These are phyloP conservation scores for Neoseiulus cucumeris DNA, from an alignment of 1,140 invertebrate species.

Conservation along the genomic window DNA sequence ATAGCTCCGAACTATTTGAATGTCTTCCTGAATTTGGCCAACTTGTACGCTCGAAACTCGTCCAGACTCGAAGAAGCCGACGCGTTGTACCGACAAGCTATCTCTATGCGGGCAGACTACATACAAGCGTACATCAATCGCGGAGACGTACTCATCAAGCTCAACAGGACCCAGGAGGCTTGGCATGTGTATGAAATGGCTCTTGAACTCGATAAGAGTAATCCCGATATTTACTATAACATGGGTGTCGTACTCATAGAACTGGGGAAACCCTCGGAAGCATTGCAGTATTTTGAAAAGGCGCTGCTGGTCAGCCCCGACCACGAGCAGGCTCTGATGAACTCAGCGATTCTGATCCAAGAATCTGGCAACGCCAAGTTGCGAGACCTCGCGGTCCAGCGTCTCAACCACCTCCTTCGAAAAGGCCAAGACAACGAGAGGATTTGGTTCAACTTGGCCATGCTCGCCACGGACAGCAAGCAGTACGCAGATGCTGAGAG, in stretches of 20 bases:
- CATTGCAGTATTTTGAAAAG: constrained; percentile 73
- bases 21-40: constrained; percentile 84
- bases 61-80: constrained; percentile 81
- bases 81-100: constrained; percentile 71
- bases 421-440: constrained; percentile 54
- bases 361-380: constrained; percentile 25
- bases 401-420: constrained; percentile 51
- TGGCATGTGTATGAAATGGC: constrained; percentile 84
- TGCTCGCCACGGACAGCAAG: constrained; percentile 86
- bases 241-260: constrained; percentile 85
- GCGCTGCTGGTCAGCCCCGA: constrained; percentile 78
- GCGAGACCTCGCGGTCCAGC: constrained; percentile 20
- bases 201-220: constrained; percentile 72
- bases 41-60: constrained; percentile 77
- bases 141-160: constrained; percentile 81
- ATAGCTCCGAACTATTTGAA: constrained; percentile 90
- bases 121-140: constrained; percentile 92
- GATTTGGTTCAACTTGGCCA: constrained; percentile 81
- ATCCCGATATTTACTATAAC: constrained; percentile 94
- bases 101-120: constrained; percentile 90
- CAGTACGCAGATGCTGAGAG: constrained; percentile 65
- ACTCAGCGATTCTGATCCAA: constrained; percentile 82
- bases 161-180: constrained; percentile 80
- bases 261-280: constrained; percentile 70
- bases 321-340: constrained; percentile 69